Conservation (phyloP, 1,140 invertebrate species). For the Calephelis virginiensis region DNA sequence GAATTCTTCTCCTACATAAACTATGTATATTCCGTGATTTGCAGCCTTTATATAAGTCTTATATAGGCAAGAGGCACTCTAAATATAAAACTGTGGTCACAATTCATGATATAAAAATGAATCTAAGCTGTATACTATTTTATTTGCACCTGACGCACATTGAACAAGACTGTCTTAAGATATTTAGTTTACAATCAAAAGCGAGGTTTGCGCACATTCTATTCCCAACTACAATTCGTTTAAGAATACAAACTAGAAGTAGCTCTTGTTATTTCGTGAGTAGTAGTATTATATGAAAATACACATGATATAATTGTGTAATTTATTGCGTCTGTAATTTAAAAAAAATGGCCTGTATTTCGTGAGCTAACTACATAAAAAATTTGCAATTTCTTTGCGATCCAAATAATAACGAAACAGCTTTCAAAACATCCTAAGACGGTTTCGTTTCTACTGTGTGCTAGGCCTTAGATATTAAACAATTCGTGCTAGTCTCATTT, state of each 20-base stretch:
- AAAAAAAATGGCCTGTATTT: too few relatives aligned
- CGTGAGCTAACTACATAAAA: too few relatives aligned
- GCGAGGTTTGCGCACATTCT: too few relatives aligned
- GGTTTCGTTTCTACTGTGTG: conserved; percentile 3
- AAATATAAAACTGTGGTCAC: conserved; percentile 79
- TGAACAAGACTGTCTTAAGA: conserved; percentile 12
- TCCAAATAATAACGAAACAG: neutral
- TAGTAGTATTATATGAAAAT: too few relatives aligned
- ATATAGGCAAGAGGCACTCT: conserved; percentile 80
- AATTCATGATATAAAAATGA: conserved; percentile 75
- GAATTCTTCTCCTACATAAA: conserved; percentile 72
- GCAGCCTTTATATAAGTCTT: conserved; percentile 80
- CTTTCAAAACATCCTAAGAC: neutral
- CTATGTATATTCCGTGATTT: conserved; percentile 78
- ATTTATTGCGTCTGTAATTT: too few relatives aligned
- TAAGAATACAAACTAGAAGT: too few relatives aligned
- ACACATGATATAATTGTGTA: too few relatives aligned
- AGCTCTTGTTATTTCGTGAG: too few relatives aligned
- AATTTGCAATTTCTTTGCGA: neutral
- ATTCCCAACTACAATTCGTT: too few relatives aligned
- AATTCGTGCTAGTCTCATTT: conserved; percentile 63
- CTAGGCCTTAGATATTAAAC: conserved; percentile 45
- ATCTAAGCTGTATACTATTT: conserved; percentile 66
- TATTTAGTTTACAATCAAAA: neutral
- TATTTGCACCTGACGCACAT: conserved; percentile 21